These are phyloP conservation scores for Linepithema humile DNA, from an alignment of 1,140 invertebrate species.

Conservation along the genomic window DNA sequence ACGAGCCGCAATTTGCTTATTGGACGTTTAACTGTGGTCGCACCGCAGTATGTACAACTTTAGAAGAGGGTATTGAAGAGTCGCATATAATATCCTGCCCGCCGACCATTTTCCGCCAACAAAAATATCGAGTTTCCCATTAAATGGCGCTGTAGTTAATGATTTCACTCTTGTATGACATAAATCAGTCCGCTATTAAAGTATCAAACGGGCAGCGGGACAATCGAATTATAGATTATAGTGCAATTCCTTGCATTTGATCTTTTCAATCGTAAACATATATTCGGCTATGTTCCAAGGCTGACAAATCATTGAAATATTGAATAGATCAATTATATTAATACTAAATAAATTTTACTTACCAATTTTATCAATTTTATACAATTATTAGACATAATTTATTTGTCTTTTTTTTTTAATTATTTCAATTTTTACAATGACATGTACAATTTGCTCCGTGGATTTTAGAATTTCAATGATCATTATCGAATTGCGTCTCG, in stretches of 20 bases:
- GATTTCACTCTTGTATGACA: neutral
- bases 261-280: neutral
- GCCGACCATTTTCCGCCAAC: slow-evolving; percentile 3
- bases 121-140: slow-evolving; percentile 38
- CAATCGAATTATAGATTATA: neutral
- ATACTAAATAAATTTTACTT: too few relatives aligned
- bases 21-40: slow-evolving; percentile 28
- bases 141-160: slow-evolving; percentile 36
- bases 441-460: neutral
- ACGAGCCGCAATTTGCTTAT: slow-evolving; percentile 48
- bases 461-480: neutral
- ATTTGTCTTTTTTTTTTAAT: neutral
- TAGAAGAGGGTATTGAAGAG: slow-evolving; percentile 44
- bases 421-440: neutral
- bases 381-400: neutral
- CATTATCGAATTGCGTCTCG: slow-evolving; percentile 3
- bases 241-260: neutral
- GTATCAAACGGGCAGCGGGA: neutral
- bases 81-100: neutral
- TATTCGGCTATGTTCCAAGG: neutral
- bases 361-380: neutral
- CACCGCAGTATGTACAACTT: neutral
- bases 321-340: too few relatives aligned
- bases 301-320: too few relatives aligned
- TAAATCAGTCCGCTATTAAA: slow-evolving; percentile 11